A percentile compares a stretch with the other conserved stretches of the same genome.
Evolutionary conservation across 2,797 vertebrate species (phyloP).

Genomic region (Malacoctenus gilli): DNA sequence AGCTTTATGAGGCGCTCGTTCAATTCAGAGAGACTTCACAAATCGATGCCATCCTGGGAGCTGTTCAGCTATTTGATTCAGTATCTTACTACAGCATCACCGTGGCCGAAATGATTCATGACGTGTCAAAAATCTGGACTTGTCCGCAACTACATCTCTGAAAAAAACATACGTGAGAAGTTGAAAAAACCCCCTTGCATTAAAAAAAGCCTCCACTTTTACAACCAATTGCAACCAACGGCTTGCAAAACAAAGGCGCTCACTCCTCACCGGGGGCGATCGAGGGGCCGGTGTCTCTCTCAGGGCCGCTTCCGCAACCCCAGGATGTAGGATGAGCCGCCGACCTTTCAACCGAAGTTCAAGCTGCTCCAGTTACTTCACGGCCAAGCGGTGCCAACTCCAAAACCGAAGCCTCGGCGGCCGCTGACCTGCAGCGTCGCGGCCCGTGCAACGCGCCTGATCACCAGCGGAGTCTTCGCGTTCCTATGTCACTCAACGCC

Average conservation of each 20-base stretch:
- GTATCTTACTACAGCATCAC: too few relatives aligned
- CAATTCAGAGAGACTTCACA: neutral
- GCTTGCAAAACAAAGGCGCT: too few relatives aligned
- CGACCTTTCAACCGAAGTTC: too few relatives aligned
- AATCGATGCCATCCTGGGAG: neutral
- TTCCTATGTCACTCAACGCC: slow-evolving; percentile 46
- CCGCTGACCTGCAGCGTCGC: neutral
- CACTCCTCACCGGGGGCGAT: too few relatives aligned
- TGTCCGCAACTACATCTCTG: neutral
- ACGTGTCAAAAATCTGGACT: neutral
- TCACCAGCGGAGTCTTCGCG: slow-evolving; percentile 13
- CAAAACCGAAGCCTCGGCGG: neutral
- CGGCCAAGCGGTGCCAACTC: neutral
- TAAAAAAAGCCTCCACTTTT: too few relatives aligned
- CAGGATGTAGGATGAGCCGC: too few relatives aligned
- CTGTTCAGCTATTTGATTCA: neutral
- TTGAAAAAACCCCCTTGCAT: neutral
- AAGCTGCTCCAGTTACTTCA: neutral
- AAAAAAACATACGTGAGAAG: neutral
- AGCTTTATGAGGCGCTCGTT: slow-evolving; percentile 2
- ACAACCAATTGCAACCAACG: neutral
- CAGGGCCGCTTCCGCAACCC: too few relatives aligned
- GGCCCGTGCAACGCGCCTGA: slow-evolving; percentile 16
- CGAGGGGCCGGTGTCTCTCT: too few relatives aligned
- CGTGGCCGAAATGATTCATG: neutral